Evolutionary conservation across 2,113 vertebrate species (phyloP), one percentile per base, ranked within the genome.

Genomic region (Limanda limanda): DNA sequence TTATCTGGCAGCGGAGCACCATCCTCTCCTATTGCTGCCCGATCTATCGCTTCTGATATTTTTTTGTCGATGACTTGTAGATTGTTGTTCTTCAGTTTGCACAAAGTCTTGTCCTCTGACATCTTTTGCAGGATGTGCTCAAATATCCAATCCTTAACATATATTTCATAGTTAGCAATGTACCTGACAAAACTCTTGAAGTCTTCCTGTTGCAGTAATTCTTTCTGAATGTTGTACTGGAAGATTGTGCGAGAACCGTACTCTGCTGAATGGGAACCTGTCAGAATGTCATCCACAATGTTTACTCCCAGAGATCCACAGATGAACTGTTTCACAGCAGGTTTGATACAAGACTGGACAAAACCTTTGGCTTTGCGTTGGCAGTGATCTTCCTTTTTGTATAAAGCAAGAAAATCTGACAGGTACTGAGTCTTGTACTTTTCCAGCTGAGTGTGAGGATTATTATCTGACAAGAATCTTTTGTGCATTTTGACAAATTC

Each of bases 201-300:
- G 4, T 92, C 5, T 13, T 58, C 67, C 13, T 88, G 18, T 59
- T 70, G 21, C 63, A 93, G 67, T 40, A 94, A 51, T 13, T 91
- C 77, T 63, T 68, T 54, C 14, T 85, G 76, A 63, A 92, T 27
- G 25, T 67, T 74, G 71, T 70, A 86, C 66, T 92, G 91, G 68
- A 93, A 92, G 24, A 27, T 60, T 47, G 42, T 56, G 2, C 81
- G 85, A 1, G 90, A 59, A 23, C 81, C 66, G 21, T 75, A 92
- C n/a, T 82, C 40, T 23, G 52, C 21, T 20, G 83, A 72, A 65
- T 77, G 15, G 11, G 2, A 37, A 24, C 71, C 67, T 20, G 2
- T 65, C 76, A 87, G 1, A 57, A 93, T 78, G 18, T 65, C 18
- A 42, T 92, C 87, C 17, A 89, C 89, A 47, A 93, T 92, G 1